These are phyloP conservation scores for Nowickia ferox DNA, from an alignment of 2,888 invertebrate genomes.

Conservation along the genomic window DNA sequence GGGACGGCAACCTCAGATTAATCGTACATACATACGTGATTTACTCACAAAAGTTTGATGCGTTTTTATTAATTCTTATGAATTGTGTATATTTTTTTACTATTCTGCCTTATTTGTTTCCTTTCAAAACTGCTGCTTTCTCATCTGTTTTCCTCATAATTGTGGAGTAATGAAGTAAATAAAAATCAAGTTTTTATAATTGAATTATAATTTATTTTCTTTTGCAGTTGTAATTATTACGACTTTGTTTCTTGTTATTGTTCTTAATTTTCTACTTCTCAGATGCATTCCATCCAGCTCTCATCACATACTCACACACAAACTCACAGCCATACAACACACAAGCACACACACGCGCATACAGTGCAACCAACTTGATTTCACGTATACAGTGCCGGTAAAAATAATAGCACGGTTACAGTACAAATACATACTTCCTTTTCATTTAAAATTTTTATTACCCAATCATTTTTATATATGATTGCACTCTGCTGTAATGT, in stretches of 20 bases:
- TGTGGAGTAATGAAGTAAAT: conserved; percentile 48
- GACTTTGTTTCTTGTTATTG: not conserved
- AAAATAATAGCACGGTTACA: too few relatives aligned
- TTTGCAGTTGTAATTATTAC: not conserved
- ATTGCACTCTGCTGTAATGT: too few relatives aligned
- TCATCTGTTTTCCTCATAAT: conserved; percentile 14
- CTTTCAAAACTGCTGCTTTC: not conserved
- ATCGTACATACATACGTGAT: not conserved
- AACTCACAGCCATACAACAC: too few relatives aligned
- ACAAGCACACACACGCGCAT: too few relatives aligned
- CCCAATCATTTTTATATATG: too few relatives aligned
- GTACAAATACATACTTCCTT: too few relatives aligned
- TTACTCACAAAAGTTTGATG: not conserved
- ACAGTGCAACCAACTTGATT: too few relatives aligned
- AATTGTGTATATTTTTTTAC: too few relatives aligned
- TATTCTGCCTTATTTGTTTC: not conserved
- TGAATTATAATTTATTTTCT: conserved; percentile 22
- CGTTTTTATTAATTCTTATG: not conserved
- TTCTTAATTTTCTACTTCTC: conserved; percentile 5
- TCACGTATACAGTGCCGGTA: too few relatives aligned
- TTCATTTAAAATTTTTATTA: too few relatives aligned
- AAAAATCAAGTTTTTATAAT: conserved; percentile 46
- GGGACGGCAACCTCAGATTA: too few relatives aligned
- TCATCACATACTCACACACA: not conserved
- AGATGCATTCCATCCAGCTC: not conserved